These are phyloP conservation scores for Ceratothoa steindachneri DNA, from an alignment of 2,888 invertebrate species.

Conservation along the genomic window DNA sequence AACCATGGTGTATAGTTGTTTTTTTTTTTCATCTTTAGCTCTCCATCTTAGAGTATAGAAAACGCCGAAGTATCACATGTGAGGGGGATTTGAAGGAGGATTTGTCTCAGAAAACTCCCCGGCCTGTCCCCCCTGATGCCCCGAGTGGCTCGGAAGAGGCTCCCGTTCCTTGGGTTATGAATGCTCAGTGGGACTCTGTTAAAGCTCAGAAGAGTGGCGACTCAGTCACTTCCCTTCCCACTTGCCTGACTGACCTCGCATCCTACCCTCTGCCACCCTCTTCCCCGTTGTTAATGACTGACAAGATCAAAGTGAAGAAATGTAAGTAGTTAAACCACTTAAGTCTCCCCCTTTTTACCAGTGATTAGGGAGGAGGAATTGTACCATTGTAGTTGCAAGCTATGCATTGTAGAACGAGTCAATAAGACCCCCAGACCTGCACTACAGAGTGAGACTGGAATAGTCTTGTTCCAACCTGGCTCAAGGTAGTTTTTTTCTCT, in stretches of 20 bases:
- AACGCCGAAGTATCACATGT: conserved; percentile 38
- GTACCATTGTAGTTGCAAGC: no score
- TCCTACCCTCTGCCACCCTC: neutral
- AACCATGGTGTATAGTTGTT: no score
- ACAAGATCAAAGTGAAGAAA: neutral
- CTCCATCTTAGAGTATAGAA: conserved; percentile 46
- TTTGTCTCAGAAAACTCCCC: neutral
- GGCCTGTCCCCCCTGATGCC: neutral
- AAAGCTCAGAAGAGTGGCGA: neutral
- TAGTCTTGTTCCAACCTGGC: no score
- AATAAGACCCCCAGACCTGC: no score
- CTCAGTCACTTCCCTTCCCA: neutral
- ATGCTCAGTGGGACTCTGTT: neutral
- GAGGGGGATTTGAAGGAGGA: conserved; percentile 26
- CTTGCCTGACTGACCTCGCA: neutral
- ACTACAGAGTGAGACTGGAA: no score
- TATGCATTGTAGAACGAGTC: no score
- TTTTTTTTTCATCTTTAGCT: conserved; percentile 24
- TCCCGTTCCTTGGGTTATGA: neutral
- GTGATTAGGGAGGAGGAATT: no score
- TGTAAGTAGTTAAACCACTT: neutral
- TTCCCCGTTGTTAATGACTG: neutral
- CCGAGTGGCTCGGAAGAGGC: neutral
- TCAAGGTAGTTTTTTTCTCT: no score
- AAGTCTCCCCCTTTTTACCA: no score